Base-by-base conservation (phyloP, 2,888 invertebrate species). In the Limnephilus marmoratus region DNA sequence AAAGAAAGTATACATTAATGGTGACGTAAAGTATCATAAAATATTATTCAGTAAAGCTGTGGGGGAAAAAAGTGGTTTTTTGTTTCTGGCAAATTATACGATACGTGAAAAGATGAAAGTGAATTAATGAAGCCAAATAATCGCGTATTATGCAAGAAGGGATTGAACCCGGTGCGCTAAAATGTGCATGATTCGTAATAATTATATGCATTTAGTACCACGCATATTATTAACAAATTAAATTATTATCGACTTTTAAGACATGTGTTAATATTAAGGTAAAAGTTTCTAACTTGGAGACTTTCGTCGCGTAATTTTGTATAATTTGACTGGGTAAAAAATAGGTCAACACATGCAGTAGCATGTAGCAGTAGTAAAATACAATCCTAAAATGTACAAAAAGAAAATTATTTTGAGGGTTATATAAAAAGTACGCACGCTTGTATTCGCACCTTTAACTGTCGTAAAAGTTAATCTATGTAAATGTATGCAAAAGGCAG, bases 1-100 rank as follows among this genome's bases (percentile, higher is more conserved):
- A 85, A 86, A 29, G 45, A 86, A 86, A 45, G 29, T 45, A 49
- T 24, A 37, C 5, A 37, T 34, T 83, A 83, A 83, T 83, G 68
- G 68, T 68, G 68, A 68, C 68, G 68, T 68, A 68, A 68, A 68
- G 68, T 68, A 68, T 68, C 68, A 24, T 68, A 24, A 68, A 68
- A 68, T 68, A 68, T 68, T 68, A 68, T 68, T 68, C 68, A 68
- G 24, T 24, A 68, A 68, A n/a, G 24, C 24, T 24, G 68, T 24
- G 24, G 9, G 9, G 24, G 5, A 68, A 68, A 68, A 68, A 68
- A 68, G 24, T 68, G 7, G 68, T 68, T 68, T 68, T 68, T 68
- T 24, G 68, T 9, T 24, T 68, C 68, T 68, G 68, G 7, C 24
- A 68, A 68, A 68, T 68, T 9, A 68, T 24, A 7, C 68, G 68